Conservation (phyloP, 53 echinoderm and acorn worm species). For the Astropecten irregularis region DNA sequence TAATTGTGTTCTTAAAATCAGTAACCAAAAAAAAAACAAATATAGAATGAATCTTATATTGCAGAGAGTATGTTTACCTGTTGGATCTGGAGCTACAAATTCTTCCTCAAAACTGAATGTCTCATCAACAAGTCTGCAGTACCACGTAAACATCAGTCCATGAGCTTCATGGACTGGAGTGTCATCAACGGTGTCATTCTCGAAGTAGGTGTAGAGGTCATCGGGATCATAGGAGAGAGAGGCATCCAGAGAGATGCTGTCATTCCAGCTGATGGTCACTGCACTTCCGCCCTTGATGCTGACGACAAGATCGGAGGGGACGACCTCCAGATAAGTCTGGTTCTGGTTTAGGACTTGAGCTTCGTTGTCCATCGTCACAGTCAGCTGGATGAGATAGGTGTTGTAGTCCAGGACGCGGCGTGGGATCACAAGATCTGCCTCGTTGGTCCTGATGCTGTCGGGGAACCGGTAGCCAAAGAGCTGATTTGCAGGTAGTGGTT, state of each 20-base stretch:
- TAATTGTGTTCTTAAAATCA: too few species aligned
- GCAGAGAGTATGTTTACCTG: too few species aligned
- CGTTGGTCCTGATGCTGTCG: slow-evolving; percentile 1
- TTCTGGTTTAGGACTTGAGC: slow-evolving; percentile 66
- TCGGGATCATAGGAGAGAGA: slow-evolving; percentile 76
- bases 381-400: slow-evolving; percentile 66
- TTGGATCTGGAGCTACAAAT: slow-evolving; percentile 24
- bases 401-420: slow-evolving; percentile 55
- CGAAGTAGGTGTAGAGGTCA: neutral
- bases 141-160: slow-evolving; percentile 60
- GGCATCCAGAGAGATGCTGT: slow-evolving; percentile 62
- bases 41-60: too few species aligned
- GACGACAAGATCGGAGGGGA: slow-evolving; percentile 60
- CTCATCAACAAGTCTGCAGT: slow-evolving; percentile 68
- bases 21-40: too few species aligned
- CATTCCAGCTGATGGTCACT: slow-evolving; percentile 58
- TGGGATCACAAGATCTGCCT: slow-evolving; percentile 57
- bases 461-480: slow-evolving; percentile 60
- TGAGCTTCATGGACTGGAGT: neutral
- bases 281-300: slow-evolving; percentile 63
- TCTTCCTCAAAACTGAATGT: slow-evolving; percentile 55
- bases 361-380: slow-evolving; percentile 65
- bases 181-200: neutral
- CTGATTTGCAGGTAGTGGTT: slow-evolving; percentile 64
- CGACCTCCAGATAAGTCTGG: slow-evolving; percentile 72